Base-by-base conservation (phyloP, 2,797 vertebrate species). In the Malacoraja senta region DNA sequence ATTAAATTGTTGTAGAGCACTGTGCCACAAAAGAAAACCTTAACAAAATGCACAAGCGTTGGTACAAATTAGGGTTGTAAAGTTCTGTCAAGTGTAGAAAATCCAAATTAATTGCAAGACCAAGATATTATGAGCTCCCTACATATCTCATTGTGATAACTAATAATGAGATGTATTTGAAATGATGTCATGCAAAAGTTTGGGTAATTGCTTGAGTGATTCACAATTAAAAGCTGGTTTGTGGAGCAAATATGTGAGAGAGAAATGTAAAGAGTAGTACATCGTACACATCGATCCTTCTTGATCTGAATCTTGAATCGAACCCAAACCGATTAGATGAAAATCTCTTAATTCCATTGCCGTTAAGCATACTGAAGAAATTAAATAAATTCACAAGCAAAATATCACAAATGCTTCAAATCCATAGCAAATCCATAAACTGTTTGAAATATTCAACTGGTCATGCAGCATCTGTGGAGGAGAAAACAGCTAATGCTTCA, bases 31-130 rank as follows among this genome's bases (percentile, higher is more conserved):
- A 35, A 88, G 44, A 53, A 88, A 88, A 7, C 17, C 63, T 88
- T 35, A 88, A 68, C n/a, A 68, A 68, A 88, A 88, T 35, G 61
- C 17, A 88, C 29, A 19, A 35, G n/a, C 63, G 8, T 65, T 68
- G 63, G 63, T 88, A 68, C 84, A 88, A 84, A 68, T 88, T 68
- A 68, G n/a, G n/a, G 63, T 68, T 65, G 84, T 88, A 68, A 68
- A 88, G 32, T 88, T 88, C 63, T 68, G 61, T 88, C 63, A 88
- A 88, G 84, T 88, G 84, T 35, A 35, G 84, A n/a, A 21, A 68
- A 68, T 88, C 84, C 84, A 88, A 68, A 88, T 68, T 88, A 68
- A 88, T 88, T 88, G 84, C n/a, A 88, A 8, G 65, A 32, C 84
- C 84, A 65, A 68, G 84, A 17, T 68, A 68, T 32, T 19, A 88